Conservation (phyloP, 2,113 vertebrate genomes). For the Vimba vimba region DNA sequence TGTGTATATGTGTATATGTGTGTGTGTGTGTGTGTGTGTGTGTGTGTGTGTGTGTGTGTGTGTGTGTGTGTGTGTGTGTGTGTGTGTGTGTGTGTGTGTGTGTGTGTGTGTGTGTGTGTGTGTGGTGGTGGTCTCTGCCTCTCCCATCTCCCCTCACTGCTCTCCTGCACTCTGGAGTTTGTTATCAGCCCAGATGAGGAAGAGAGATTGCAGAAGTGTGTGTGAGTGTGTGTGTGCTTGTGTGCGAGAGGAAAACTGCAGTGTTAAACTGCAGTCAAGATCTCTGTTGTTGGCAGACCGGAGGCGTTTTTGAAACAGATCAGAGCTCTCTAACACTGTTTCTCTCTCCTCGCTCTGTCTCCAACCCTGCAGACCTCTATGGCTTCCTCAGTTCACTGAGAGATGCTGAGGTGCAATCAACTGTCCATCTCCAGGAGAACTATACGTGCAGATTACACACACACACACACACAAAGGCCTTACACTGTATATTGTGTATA, state of each 20-base stretch:
- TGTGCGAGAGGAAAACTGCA: conserved; percentile 23
- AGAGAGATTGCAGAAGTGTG: conserved; percentile 57
- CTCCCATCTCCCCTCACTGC: conserved; percentile 58
- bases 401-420: conserved; percentile 40
- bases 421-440: conserved; percentile 37
- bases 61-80: too few relatives aligned
- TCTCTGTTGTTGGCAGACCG: conserved; percentile 64
- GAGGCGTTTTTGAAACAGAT: conserved; percentile 63
- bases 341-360: conserved; percentile 48
- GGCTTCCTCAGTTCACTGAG: conserved; percentile 45
- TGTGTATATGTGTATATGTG: too few relatives aligned
- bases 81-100: not conserved
- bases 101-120: not conserved
- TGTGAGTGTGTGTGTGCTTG: conserved; percentile 48
- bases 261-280: conserved; percentile 62
- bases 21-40: not conserved
- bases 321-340: conserved; percentile 56
- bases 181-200: conserved; percentile 69
- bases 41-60: not conserved
- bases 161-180: conserved; percentile 55
- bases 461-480: not conserved
- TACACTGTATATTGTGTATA: not conserved
- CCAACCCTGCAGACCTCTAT: conserved; percentile 34
- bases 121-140: conserved; percentile 56
- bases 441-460: not conserved